A percentile compares a stretch with the other conserved stretches of the same genome.
phyloP scores from a whole-genome alignment of 2,113 vertebrate species.

The Phylloscopus trochilus region DNA sequence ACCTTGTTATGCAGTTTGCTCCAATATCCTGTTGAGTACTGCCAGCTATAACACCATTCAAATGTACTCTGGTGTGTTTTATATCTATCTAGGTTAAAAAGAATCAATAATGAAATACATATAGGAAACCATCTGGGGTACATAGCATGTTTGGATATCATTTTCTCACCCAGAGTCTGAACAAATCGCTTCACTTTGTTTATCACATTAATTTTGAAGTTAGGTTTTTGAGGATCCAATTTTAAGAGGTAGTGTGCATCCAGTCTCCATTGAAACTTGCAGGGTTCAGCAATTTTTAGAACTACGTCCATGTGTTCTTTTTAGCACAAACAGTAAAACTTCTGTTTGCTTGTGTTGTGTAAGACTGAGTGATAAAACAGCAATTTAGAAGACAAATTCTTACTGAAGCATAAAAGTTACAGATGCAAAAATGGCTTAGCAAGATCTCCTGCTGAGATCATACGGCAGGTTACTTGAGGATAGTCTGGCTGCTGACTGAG shows the following conservation, averaged over 20 bases:
- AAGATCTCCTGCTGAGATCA: neutral
- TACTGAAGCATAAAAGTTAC: neutral
- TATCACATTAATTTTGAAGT: neutral
- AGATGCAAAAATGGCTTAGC: neutral
- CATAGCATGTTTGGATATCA: neutral
- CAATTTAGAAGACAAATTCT: neutral
- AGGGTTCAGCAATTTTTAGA: neutral
- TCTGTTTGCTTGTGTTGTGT: neutral
- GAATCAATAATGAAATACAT: neutral
- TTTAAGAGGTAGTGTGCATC: neutral
- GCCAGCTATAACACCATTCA: neutral
- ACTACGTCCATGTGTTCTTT: neutral
- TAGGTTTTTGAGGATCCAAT: neutral
- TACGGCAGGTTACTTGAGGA: neutral
- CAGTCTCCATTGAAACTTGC: neutral
- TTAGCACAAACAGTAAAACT: neutral
- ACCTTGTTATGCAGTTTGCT: neutral
- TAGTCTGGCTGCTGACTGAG: neutral
- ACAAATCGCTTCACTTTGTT: neutral
- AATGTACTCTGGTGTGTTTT: neutral
- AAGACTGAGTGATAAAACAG: neutral
- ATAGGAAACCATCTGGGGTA: neutral
- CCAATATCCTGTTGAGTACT: neutral
- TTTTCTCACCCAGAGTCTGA: neutral
- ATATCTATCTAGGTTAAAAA: neutral